These are phyloP conservation scores for Ascaphus truei DNA, from an alignment of 2,113 vertebrate genomes.

Conservation along the genomic window DNA sequence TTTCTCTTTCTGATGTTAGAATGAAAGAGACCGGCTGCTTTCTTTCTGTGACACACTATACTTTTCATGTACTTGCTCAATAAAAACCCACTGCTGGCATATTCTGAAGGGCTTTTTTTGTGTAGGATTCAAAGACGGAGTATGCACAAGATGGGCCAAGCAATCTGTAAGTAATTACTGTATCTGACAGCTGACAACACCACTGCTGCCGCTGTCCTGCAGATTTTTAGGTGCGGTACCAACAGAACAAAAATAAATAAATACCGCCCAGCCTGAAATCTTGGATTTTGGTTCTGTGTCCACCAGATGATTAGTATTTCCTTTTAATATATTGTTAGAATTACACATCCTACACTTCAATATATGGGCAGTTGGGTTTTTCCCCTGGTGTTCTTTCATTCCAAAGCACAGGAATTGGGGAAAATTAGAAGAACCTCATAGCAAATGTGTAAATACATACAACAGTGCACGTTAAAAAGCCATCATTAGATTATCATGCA, in stretches of 20 bases:
- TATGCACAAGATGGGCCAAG: conserved; percentile 37
- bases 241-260: not conserved
- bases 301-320: too few relatives aligned
- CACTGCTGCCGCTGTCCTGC: not conserved
- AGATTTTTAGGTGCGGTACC: not conserved
- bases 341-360: too few relatives aligned
- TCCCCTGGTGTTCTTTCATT: too few relatives aligned
- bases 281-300: too few relatives aligned
- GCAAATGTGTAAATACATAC: too few relatives aligned
- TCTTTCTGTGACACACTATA: conserved; percentile 26
- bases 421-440: too few relatives aligned
- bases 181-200: conserved; percentile 19
- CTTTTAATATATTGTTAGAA: too few relatives aligned
- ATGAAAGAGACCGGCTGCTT: conserved; percentile 31
- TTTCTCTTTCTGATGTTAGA: conserved; percentile 13
- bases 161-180: conserved; percentile 25
- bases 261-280: too few relatives aligned
- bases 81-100: conserved; percentile 32
- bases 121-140: conserved; percentile 31
- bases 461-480: too few relatives aligned
- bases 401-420: too few relatives aligned
- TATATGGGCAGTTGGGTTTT: too few relatives aligned
- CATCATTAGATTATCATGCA: too few relatives aligned
- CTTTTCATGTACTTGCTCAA: conserved; percentile 18
- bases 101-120: conserved; percentile 25